A percentile compares a stretch with the other conserved stretches of the same genome.
These are phyloP conservation scores for Ectropis crepuscularia DNA, from an alignment of 2,888 invertebrate species.

Conservation along the genomic window DNA sequence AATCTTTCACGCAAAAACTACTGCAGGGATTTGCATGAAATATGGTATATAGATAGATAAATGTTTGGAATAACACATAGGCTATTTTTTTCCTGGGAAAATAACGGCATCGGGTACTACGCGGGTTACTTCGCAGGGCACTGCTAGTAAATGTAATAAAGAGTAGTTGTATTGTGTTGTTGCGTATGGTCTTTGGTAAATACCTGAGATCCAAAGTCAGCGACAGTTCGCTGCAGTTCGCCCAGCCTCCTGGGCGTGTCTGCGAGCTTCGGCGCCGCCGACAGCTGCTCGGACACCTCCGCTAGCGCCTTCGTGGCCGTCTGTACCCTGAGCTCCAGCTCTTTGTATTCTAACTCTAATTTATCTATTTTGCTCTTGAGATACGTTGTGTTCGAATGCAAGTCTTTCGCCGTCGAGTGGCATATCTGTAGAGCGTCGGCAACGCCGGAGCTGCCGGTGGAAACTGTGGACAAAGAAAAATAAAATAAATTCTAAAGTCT, in stretches of 20 bases:
- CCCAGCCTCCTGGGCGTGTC: constrained; percentile 84
- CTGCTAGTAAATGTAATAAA: too few relatives aligned
- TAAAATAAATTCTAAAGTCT: background rate
- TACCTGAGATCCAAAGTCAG: constrained; percentile 86
- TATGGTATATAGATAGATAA: too few relatives aligned
- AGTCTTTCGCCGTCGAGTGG: constrained; percentile 87
- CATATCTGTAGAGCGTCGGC: constrained; percentile 89
- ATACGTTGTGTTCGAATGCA: constrained; percentile 87
- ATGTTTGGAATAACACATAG: too few relatives aligned
- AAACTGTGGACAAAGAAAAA: constrained; percentile 70
- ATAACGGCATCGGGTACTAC: too few relatives aligned
- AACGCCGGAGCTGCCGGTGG: constrained; percentile 88
- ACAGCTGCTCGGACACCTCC: constrained; percentile 83
- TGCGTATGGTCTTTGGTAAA: background rate
- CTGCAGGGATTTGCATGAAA: too few relatives aligned
- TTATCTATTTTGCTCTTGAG: constrained; percentile 84
- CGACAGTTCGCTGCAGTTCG: constrained; percentile 83
- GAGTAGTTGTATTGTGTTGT: too few relatives aligned
- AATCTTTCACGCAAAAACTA: too few relatives aligned
- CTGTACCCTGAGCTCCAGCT: constrained; percentile 61
- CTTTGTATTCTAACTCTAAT: constrained; percentile 83
- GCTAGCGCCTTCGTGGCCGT: constrained; percentile 79
- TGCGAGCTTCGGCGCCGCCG: constrained; percentile 85
- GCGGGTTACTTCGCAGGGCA: too few relatives aligned
- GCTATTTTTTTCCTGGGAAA: too few relatives aligned